Conservation (phyloP, 2,888 invertebrate species). For the Geophilus truncorum region DNA sequence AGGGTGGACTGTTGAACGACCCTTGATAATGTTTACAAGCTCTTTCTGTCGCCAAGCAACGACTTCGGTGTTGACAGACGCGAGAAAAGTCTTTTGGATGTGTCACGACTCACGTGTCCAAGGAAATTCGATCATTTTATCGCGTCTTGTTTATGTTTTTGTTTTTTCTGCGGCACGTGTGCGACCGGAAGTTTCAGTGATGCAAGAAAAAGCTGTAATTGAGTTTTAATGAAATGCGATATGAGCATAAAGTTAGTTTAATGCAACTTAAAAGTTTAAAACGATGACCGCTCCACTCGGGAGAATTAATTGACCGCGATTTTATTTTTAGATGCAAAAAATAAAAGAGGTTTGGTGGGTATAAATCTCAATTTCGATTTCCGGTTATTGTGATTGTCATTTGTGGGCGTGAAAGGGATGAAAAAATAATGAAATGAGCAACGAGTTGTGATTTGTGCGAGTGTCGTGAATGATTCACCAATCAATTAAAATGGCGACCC, state of each 20-base stretch:
- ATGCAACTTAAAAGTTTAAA: no score
- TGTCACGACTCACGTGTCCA: background rate
- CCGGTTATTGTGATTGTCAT: background rate
- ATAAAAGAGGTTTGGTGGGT: background rate
- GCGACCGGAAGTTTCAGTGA: background rate
- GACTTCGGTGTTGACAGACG: background rate
- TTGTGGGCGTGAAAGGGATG: background rate
- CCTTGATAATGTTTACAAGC: background rate
- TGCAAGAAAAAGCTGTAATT: background rate
- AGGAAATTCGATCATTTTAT: background rate
- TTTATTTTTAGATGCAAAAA: no score
- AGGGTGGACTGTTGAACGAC: background rate
- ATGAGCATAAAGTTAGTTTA: background rate
- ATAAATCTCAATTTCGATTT: background rate
- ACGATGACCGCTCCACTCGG: no score
- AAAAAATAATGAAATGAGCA: background rate
- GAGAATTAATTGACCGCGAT: no score
- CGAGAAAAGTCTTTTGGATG: background rate
- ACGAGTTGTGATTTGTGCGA: background rate
- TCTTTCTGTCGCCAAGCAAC: background rate
- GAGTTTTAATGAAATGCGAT: background rate
- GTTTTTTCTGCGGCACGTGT: background rate
- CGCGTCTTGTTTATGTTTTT: no score
- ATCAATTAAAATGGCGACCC: background rate
- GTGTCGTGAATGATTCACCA: background rate